phyloP scores from a whole-genome alignment of 2,797 vertebrate species.

The Fistularia commersonii region DNA sequence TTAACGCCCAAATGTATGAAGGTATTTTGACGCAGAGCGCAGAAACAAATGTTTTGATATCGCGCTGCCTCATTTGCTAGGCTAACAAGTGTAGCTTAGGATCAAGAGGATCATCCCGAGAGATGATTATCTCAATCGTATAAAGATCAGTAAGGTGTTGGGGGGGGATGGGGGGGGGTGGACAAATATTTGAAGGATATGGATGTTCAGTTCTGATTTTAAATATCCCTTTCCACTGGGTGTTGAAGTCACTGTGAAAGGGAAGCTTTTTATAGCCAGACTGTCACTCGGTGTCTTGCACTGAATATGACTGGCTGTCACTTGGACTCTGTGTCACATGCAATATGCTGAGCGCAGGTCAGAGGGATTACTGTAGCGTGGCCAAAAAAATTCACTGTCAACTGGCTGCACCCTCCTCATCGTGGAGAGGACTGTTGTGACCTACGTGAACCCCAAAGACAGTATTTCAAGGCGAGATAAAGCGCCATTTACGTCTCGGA shows the following conservation, averaged over 20 bases:
- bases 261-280: conserved; percentile 57
- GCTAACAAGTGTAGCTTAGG: too few species aligned
- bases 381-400: conserved; percentile 36
- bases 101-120: too few species aligned
- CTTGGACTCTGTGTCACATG: conserved; percentile 53
- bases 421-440: conserved; percentile 19
- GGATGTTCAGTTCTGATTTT: background rate
- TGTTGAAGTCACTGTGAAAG: conserved; percentile 45
- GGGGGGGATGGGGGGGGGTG: too few species aligned
- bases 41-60: too few species aligned
- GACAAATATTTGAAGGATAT: too few species aligned
- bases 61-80: too few species aligned
- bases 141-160: too few species aligned
- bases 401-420: conserved; percentile 26
- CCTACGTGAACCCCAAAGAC: conserved; percentile 2
- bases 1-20: too few species aligned
- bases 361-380: conserved; percentile 34
- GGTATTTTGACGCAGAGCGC: too few species aligned
- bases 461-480: too few species aligned
- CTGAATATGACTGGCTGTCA: conserved; percentile 57
- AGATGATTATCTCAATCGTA: too few species aligned
- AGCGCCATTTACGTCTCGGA: too few species aligned
- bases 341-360: conserved; percentile 53
- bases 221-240: background rate
- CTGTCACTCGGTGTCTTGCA: conserved; percentile 48